Base-by-base conservation (phyloP, 2,113 vertebrate species). In the Laticauda laticaudata region DNA sequence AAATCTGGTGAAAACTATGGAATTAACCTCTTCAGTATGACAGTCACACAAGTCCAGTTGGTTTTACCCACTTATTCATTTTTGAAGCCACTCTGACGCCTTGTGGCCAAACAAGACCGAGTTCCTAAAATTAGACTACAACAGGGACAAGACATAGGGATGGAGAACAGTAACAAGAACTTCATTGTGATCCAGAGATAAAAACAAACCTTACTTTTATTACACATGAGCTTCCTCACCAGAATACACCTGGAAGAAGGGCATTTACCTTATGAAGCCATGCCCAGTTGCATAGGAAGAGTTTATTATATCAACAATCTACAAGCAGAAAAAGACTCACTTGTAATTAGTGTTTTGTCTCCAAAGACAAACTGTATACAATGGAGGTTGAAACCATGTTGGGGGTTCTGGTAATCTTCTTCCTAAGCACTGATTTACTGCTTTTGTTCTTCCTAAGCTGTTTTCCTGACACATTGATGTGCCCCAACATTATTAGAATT, bases 1-100 rank as follows among this genome's bases (percentile, higher is more conserved):
- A 93, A 93, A 93, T 55, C 55, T 93, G 88, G 12, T 61, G 64
- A 93, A 86, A 93, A 61, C 75, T 53, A 86, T 34, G 69, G 87
- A 87, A 92, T 92, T 92, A 56, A 91, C 34, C 39, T 88, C 90
- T 88, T 88, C 57, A 75, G 10, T 18, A 56, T 56, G 20, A 88
- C 12, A 57, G 29, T 54, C 26, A 23, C 61, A 57, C 39, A 86
- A 29, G 4, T 59, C 24, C 45, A 48, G 29, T 51, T 15, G 18
- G 14, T 21, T 14, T 26, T 10, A 24, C 20, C 8, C 48, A 26
- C n/a, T 43, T 51, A 87, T 89, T 87, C n/a, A 92, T 56, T 94
- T 85, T 48, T 69, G 39, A 54, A 89, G 56, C 88, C 55, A 88
- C 75, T 92, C 93, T 94, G 93, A 89, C 91, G 14, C 54, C 87